Percentiles rank a stretch among this genome's conserved stretches.
These are phyloP conservation scores for Tiliacea citrago DNA, from an alignment of 2,888 invertebrate genomes.

Conservation along the genomic window DNA sequence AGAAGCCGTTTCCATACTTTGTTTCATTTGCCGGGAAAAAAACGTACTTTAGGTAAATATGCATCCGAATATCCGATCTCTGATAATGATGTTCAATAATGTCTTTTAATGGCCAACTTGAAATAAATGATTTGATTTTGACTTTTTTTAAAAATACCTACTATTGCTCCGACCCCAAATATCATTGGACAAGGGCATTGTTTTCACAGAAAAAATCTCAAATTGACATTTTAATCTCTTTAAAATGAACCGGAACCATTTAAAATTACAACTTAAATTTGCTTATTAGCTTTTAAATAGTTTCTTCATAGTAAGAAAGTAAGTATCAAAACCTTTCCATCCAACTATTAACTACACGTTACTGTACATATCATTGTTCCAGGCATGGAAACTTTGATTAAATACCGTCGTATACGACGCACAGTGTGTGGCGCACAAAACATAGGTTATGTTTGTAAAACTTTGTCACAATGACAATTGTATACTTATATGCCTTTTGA, in stretches of 20 bases:
- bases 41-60: no score
- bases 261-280: background rate
- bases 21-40: no score
- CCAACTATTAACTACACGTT: slow-evolving; percentile 21
- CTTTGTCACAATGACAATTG: slow-evolving; percentile 46
- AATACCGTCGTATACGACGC: slow-evolving; percentile 33
- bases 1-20: no score
- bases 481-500: slow-evolving; percentile 17
- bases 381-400: slow-evolving; percentile 56
- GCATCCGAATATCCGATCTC: no score
- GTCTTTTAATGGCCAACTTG: no score
- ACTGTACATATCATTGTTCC: slow-evolving; percentile 61
- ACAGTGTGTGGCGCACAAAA: slow-evolving; percentile 17
- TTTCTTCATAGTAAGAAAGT: slow-evolving; percentile 8
- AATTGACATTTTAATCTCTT: no score
- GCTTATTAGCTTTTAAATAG: background rate
- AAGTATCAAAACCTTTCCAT: slow-evolving; percentile 49
- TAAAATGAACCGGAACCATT: no score
- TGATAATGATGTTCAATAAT: no score
- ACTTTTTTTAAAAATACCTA: background rate
- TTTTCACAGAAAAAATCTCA: no score
- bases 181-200: background rate
- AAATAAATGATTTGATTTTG: no score
- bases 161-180: background rate
- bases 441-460: slow-evolving; percentile 55